These are phyloP conservation scores for Ceyx melanurus DNA, from an alignment of 2,113 vertebrate species.

Conservation along the genomic window DNA sequence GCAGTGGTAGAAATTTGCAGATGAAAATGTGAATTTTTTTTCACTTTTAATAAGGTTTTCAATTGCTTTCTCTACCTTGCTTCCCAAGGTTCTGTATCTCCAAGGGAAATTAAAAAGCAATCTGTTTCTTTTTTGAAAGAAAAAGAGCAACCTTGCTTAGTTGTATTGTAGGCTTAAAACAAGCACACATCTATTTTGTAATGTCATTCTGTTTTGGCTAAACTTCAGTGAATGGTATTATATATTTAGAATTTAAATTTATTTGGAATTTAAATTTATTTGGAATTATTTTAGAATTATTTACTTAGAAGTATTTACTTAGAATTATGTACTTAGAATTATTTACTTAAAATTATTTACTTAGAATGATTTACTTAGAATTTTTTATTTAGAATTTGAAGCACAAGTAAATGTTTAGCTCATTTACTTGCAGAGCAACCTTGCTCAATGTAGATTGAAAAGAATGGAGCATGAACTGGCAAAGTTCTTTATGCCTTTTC, in stretches of 20 bases:
- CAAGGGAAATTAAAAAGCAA: neutral
- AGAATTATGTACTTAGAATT: too few species aligned
- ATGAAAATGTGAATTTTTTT: neutral
- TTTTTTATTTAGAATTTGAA: neutral
- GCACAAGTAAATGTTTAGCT: neutral
- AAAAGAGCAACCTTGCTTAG: accelerated
- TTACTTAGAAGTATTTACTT: too few species aligned
- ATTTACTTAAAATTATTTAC: too few species aligned
- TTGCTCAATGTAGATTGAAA: neutral
- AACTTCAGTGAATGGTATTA: too few species aligned
- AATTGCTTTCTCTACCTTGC: neutral
- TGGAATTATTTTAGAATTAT: too few species aligned
- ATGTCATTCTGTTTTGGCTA: too few species aligned
- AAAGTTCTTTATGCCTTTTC: neutral
- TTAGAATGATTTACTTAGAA: too few species aligned
- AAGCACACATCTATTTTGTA: neutral
- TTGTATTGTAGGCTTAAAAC: neutral
- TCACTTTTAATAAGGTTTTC: neutral
- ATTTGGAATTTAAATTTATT: too few species aligned
- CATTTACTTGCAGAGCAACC: neutral
- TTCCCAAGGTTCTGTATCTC: neutral
- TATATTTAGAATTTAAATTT: too few species aligned
- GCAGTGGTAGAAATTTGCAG: neutral
- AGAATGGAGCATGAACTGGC: neutral
- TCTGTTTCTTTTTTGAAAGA: neutral